Percentiles rank a stretch among this genome's conserved stretches.
These are phyloP conservation scores for Nematolebias whitei DNA, from an alignment of 2,113 vertebrate genomes.

Conservation along the genomic window DNA sequence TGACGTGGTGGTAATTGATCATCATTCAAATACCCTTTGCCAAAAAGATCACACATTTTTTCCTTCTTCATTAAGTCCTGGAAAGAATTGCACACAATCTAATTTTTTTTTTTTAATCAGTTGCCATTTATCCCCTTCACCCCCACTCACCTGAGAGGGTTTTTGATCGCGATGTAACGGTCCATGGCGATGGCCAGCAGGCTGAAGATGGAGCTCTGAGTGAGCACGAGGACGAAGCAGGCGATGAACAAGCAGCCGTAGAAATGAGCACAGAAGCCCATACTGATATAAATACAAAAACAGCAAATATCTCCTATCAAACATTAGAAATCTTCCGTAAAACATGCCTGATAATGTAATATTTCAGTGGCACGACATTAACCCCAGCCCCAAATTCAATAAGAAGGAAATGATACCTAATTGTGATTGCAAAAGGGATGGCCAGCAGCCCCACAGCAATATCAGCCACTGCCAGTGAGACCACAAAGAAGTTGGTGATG, in stretches of 20 bases:
- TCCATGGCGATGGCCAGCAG: conserved; percentile 95
- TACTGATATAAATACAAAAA: conserved; percentile 77
- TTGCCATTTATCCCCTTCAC: neutral
- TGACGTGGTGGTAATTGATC: too few species aligned
- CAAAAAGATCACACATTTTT: too few species aligned
- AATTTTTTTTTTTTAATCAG: too few species aligned
- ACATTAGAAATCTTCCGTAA: neutral
- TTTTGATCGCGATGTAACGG: conserved; percentile 94
- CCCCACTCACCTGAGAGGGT: conserved; percentile 90
- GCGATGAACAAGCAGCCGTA: conserved; percentile 95
- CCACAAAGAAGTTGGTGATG: conserved; percentile 96
- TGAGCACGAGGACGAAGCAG: conserved; percentile 95
- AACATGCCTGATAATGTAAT: conserved; percentile 2
- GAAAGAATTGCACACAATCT: too few species aligned
- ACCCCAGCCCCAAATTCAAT: neutral
- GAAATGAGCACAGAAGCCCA: conserved; percentile 91
- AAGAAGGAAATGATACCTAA: conserved; percentile 53
- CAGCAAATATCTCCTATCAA: conserved; percentile 2
- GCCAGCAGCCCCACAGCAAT: conserved; percentile 93
- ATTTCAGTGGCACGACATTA: conserved; percentile 1
- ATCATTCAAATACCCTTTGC: too few species aligned
- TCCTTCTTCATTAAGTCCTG: too few species aligned
- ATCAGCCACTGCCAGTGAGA: conserved; percentile 92
- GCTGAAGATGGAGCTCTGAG: conserved; percentile 98
- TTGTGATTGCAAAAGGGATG: conserved; percentile 93